A percentile compares a stretch with the other conserved stretches of the same genome.
Evolutionary conservation across 1,140 invertebrate species (phyloP).

Genomic region (Drosophila miranda): DNA sequence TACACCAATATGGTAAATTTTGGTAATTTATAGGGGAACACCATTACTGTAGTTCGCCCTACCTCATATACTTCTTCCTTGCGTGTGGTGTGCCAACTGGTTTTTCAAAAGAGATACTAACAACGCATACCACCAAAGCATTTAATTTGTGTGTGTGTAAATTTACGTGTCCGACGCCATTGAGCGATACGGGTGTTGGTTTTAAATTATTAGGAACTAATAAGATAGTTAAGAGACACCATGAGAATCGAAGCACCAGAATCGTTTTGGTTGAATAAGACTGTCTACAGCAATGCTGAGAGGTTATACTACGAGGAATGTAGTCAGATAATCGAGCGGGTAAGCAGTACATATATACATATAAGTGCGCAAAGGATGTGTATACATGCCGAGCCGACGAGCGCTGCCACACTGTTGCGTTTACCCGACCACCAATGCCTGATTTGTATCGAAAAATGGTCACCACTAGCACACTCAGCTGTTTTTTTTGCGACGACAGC

Average conservation of each 20-base stretch:
- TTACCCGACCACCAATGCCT: too few species aligned
- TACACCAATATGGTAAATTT: too few species aligned
- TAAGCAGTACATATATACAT: background rate
- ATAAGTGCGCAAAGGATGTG: too few species aligned
- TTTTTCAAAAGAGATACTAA: background rate
- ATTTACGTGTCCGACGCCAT: too few species aligned
- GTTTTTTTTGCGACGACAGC: too few species aligned
- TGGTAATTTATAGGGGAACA: too few species aligned
- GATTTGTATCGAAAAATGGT: too few species aligned
- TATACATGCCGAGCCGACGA: too few species aligned
- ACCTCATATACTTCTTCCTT: too few species aligned
- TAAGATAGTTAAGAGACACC: background rate
- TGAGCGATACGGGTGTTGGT: background rate
- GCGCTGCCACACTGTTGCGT: too few species aligned
- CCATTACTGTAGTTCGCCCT: too few species aligned
- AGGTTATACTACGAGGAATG: constrained; percentile 31
- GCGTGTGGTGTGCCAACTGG: constrained; percentile 1
- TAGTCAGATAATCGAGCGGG: constrained; percentile 7
- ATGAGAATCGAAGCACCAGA: constrained; percentile 51
- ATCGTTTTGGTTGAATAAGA: constrained; percentile 53
- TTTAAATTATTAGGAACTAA: background rate
- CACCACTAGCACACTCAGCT: too few species aligned
- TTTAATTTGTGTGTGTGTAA: background rate
- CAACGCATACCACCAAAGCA: background rate
- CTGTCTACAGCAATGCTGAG: constrained; percentile 42